phyloP scores from a whole-genome alignment of 1,140 invertebrate genomes.

The Megalonaias nervosa region DNA sequence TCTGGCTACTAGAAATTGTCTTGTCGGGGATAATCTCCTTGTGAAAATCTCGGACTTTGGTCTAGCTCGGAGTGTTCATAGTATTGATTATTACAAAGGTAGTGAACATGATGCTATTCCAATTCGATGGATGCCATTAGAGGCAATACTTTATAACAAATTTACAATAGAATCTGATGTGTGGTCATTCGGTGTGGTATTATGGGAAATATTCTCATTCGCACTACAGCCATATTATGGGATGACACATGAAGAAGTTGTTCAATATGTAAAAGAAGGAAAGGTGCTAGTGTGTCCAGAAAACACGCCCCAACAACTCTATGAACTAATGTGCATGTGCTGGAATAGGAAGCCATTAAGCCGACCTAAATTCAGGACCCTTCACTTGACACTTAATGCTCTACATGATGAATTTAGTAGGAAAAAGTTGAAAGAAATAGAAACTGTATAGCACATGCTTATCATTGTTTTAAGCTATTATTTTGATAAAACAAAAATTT shows the following conservation, averaged over 20 bases:
- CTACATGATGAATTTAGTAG: constrained; percentile 50
- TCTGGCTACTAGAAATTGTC: constrained; percentile 95
- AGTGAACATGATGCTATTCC: constrained; percentile 74
- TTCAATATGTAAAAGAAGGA: constrained; percentile 93
- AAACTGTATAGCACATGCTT: no score
- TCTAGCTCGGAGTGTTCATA: constrained; percentile 94
- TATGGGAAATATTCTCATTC: constrained; percentile 99
- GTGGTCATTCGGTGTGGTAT: constrained; percentile 96
- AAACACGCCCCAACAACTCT: constrained; percentile 90
- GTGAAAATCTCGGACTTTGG: constrained; percentile 99
- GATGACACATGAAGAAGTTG: constrained; percentile 93
- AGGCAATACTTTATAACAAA: constrained; percentile 95
- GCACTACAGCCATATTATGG: constrained; percentile 95
- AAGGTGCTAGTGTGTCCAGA: constrained; percentile 95
- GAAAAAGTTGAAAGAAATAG: constrained; percentile 37
- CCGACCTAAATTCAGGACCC: constrained; percentile 83
- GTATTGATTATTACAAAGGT: constrained; percentile 82
- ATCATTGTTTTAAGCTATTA: no score
- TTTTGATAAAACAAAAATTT: no score
- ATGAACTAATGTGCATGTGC: constrained; percentile 93
- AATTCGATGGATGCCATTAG: constrained; percentile 92
- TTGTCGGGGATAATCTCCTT: constrained; percentile 84
- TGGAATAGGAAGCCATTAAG: constrained; percentile 89
- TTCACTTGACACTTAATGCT: constrained; percentile 52
- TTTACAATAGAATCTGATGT: constrained; percentile 98